phyloP scores from a whole-genome alignment of 2,888 invertebrate genomes.

The Isoperla grammatica region DNA sequence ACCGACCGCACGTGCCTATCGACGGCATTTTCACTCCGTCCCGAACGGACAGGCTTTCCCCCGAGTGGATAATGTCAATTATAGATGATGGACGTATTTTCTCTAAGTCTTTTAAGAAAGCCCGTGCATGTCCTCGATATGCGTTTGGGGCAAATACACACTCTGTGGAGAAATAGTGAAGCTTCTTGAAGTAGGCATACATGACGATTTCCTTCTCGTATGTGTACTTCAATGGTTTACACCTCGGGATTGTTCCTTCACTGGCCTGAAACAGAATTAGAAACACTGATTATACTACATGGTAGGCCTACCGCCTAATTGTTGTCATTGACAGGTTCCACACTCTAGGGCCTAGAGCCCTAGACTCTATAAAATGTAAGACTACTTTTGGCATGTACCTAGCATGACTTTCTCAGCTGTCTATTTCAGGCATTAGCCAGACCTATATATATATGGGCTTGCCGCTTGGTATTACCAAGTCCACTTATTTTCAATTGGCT shows the following conservation, averaged over 20 bases:
- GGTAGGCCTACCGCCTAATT: background rate
- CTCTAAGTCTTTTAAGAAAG: conserved; percentile 91
- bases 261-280: conserved; percentile 54
- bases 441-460: no score
- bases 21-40: conserved; percentile 76
- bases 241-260: conserved; percentile 80
- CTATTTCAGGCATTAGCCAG: no score
- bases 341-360: background rate
- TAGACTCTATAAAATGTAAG: no score
- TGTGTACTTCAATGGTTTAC: conserved; percentile 94
- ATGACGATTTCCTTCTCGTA: conserved; percentile 99
- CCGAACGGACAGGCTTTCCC: conserved; percentile 80
- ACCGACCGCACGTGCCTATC: conserved; percentile 72
- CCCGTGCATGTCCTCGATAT: conserved; percentile 86
- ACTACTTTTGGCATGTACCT: no score
- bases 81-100: conserved; percentile 86
- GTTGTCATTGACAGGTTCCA: background rate
- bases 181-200: conserved; percentile 95
- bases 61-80: conserved; percentile 89
- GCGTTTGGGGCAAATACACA: conserved; percentile 99
- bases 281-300: conserved; percentile 17
- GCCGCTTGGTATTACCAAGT: no score
- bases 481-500: background rate
- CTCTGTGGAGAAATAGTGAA: conserved; percentile 98
- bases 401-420: no score